Evolutionary conservation across 2,113 vertebrate genomes (phyloP), one percentile per base, ranked within the genome.

Genomic region (Phylloscopus trochiloides): DNA sequence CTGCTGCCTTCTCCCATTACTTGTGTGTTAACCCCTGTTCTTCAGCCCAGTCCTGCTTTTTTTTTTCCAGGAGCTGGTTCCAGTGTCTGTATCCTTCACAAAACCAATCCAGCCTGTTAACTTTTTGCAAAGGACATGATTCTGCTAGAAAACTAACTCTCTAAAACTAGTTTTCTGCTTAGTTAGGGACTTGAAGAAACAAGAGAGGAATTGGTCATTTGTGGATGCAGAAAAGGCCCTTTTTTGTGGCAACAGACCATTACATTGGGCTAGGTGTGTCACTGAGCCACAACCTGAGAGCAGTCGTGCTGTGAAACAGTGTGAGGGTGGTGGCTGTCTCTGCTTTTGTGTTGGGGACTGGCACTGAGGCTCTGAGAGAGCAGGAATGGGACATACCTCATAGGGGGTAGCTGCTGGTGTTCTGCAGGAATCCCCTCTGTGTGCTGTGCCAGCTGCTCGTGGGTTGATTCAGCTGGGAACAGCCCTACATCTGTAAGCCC

Each of bases 351-450:
- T 10, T 15, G 2, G 38, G 28, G 31, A 18, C 26, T 40, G 58
- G 40, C n/a, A 8, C 26, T 36, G 7, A 40, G 77, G 6, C 29
- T 62, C 9, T 9, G 40, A 34, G 43, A 17, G 31, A 16, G 38
- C 3, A 0, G 20, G 19, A 38, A 16, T 51, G 70, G 34, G 51
- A 54, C 2, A 3, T 36, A 20, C 4, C 17, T 58, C 10, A 0
- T 22, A 40, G 28, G 34, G 28, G 34, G 20, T 3, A 3, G 21
- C 66, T 75, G 55, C 55, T 57, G 61, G 61, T 47, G 40, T 17
- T 66, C 40, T 57, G 18, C 20, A 3, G 42, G 36, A n/a, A 70
- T 47, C 32, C 25, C 40, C 36, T 82, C 20, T 21, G 9, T 25
- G 29, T 47, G 40, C 54, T 38, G 36, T 42, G 57, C 54, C 55